Conservation (phyloP, 2,113 vertebrate species). For the Hipposideros armiger region DNA sequence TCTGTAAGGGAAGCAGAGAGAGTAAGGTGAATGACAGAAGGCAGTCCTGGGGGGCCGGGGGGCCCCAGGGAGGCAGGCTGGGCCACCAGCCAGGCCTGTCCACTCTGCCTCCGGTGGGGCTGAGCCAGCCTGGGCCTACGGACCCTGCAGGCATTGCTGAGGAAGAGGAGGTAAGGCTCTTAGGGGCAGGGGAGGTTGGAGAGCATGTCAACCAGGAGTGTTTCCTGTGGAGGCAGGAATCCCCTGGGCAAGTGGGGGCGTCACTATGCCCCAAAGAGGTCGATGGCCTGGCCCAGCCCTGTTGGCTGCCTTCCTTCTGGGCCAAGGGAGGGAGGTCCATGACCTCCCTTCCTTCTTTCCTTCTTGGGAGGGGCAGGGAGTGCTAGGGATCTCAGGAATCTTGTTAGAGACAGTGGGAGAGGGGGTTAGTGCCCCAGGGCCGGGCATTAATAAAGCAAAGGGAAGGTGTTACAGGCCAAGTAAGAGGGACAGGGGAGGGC, state of each 20-base stretch:
- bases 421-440: conserved; percentile 65
- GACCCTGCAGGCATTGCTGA: not conserved
- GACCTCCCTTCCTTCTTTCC: not conserved
- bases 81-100: conserved; percentile 70
- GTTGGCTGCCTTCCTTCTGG: not conserved
- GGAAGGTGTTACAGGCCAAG: not conserved
- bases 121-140: not conserved
- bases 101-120: not conserved
- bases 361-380: not conserved
- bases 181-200: not conserved
- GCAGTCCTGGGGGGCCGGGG: conserved; percentile 80
- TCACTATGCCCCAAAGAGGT: not conserved
- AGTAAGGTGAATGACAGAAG: conserved; percentile 85
- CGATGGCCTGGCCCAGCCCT: not conserved
- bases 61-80: conserved; percentile 81
- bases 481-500: not conserved
- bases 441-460: not conserved
- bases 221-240: not conserved
- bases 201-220: not conserved
- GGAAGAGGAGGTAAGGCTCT: not conserved
- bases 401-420: conserved; percentile 63
- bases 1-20: conserved; percentile 94
- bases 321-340: conserved; percentile 32
- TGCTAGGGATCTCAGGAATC: not conserved
- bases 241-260: not conserved